phyloP scores from a whole-genome alignment of 2,797 vertebrate genomes.

The Columba guinea region DNA sequence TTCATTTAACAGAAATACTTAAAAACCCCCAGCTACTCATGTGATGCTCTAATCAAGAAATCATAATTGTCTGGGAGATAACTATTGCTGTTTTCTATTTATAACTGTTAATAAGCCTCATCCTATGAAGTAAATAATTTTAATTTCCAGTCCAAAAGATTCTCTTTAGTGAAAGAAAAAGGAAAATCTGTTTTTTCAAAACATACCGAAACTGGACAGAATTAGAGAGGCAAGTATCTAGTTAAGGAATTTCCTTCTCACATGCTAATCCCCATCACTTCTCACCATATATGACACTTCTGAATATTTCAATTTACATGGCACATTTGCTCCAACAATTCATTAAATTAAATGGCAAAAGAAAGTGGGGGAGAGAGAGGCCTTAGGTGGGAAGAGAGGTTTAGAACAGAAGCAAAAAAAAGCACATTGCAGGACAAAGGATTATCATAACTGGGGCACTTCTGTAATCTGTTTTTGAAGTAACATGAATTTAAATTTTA shows the following conservation, averaged over 20 bases:
- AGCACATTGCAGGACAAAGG: background rate
- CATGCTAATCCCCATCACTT: background rate
- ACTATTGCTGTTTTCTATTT: constrained; percentile 34
- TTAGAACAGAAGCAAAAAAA: constrained; percentile 27
- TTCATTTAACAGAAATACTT: background rate
- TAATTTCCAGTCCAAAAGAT: background rate
- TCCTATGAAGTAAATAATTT: background rate
- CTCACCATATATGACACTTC: constrained; percentile 1
- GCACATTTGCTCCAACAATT: constrained; percentile 7
- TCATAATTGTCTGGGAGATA: background rate
- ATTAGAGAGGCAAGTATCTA: constrained; percentile 19
- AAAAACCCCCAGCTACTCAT: background rate
- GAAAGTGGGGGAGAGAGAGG: background rate
- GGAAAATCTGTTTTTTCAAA: constrained; percentile 49
- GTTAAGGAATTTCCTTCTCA: constrained; percentile 41
- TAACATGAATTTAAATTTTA: constrained; percentile 5
- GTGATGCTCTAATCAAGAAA: constrained; percentile 19
- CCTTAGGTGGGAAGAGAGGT: constrained; percentile 3
- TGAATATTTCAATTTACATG: constrained; percentile 35
- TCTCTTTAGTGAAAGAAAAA: constrained; percentile 49
- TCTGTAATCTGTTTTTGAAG: constrained; percentile 26
- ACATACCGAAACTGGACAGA: background rate
- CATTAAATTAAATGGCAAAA: constrained; percentile 60
- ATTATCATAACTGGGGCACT: background rate
- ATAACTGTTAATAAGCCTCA: constrained; percentile 10